Percentiles rank a stretch among this genome's conserved stretches.
Evolutionary conservation across 2,888 invertebrate species (phyloP).

Genomic region (Lithosia quadra): DNA sequence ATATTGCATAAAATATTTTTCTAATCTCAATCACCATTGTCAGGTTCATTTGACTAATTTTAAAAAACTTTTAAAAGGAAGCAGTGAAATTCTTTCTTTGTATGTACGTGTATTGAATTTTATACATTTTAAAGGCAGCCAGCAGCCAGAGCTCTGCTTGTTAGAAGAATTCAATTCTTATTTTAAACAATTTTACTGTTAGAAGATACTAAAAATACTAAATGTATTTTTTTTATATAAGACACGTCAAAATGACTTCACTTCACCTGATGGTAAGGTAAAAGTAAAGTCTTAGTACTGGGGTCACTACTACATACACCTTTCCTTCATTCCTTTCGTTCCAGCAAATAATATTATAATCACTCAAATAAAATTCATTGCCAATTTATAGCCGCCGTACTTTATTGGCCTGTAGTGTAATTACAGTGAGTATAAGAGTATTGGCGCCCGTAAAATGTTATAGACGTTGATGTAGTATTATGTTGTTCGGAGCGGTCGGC

Average conservation of each 20-base stretch:
- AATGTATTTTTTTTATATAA: too few relatives aligned
- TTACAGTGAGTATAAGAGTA: constrained; percentile 19
- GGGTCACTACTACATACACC: too few relatives aligned
- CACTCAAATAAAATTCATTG: constrained; percentile 11
- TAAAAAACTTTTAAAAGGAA: neutral
- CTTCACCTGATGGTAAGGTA: too few relatives aligned
- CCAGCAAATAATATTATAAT: constrained; percentile 8
- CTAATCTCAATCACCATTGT: too few relatives aligned
- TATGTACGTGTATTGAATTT: neutral
- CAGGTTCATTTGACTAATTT: neutral
- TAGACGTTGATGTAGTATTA: constrained; percentile 22
- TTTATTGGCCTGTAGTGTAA: constrained; percentile 17
- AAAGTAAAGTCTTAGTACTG: too few relatives aligned
- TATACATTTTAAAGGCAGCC: neutral
- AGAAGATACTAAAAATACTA: too few relatives aligned
- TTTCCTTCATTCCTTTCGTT: too few relatives aligned
- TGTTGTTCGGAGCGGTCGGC: neutral
- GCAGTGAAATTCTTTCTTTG: neutral
- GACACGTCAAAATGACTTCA: too few relatives aligned
- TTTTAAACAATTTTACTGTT: neutral
- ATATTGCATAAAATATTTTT: too few relatives aligned
- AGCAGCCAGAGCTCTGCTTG: neutral
- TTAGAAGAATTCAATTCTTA: neutral
- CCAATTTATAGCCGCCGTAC: constrained; percentile 14
- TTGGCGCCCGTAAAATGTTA: constrained; percentile 21